Evolutionary conservation across 2,113 vertebrate genomes (phyloP).

Genomic region (Excalfactoria chinensis): DNA sequence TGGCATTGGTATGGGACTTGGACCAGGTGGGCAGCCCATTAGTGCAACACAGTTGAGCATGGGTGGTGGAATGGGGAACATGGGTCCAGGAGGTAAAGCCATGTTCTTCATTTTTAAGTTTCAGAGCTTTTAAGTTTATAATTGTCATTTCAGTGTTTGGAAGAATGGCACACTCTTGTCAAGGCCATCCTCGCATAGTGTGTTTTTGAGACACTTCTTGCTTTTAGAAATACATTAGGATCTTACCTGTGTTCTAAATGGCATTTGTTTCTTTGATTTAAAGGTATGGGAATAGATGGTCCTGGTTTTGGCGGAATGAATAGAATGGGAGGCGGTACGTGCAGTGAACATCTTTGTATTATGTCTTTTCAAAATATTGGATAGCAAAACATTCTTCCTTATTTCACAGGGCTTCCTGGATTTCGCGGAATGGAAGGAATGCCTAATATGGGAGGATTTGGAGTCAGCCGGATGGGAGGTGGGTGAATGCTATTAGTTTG

Average conservation of each 20-base stretch:
- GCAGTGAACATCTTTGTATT: conserved; percentile 13
- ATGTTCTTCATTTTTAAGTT: not conserved
- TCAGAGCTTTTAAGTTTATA: not conserved
- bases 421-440: conserved; percentile 93
- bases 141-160: not conserved
- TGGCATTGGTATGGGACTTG: conserved; percentile 97
- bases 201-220: not conserved
- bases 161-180: not conserved
- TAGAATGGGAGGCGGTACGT: conserved; percentile 89
- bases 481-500: conserved; percentile 23
- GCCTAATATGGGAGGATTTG: conserved; percentile 92
- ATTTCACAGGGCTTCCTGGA: conserved; percentile 84
- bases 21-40: conserved; percentile 97
- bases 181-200: not conserved
- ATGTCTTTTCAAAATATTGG: not conserved
- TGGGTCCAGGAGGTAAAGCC: conserved; percentile 90
- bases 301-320: conserved; percentile 91
- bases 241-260: conserved; percentile 24
- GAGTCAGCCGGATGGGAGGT: conserved; percentile 94
- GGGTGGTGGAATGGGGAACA: conserved; percentile 86
- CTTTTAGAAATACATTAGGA: not conserved
- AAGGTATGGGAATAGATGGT: conserved; percentile 91
- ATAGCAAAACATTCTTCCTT: conserved; percentile 56
- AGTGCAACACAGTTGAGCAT: conserved; percentile 89
- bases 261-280: conserved; percentile 66